Evolutionary conservation across 2,888 invertebrate genomes (phyloP), one percentile per base, ranked within the genome.

Genomic region (Scrobipalpa costella): DNA sequence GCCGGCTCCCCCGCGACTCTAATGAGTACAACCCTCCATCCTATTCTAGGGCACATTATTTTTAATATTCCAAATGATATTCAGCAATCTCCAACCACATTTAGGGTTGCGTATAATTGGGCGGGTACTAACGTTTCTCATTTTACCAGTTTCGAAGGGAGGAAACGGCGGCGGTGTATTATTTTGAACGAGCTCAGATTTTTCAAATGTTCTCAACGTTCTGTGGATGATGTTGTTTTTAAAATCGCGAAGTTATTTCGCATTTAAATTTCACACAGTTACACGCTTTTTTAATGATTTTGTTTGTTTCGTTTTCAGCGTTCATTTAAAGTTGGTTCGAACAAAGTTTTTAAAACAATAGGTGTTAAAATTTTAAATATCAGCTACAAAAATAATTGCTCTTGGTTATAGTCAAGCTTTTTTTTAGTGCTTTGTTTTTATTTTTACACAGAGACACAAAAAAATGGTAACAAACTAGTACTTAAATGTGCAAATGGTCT

Each of bases 61-160:
- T 44, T 44, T 44, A 44, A 44, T 44, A 44, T 44, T 44, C 44
- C 9, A 15, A 44, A 44, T 44, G 44, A 44, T 44, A 44, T 15
- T 44, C 44, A 44, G 44, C n/a, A 44, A 44, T 44, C 15, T 9
- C 15, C 44, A 5, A 44, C 44, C 44, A 15, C 44, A 44, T 7
- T 44, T 44, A 44, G 44, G 44, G 44, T 44, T 44, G 44, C 44
- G 44, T 44, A 44, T 44, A 44, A 44, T 44, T 44, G 44, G n/a
- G 44, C n/a, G 3, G 40, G 40, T 40, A 40, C 40, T 11, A 40
- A 13, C 13, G 40, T 40, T 13, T 40, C 40, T 40, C 40, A 40
- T 40, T 40, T 44, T 15, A 15, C n/a, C 15, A n/a, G 15, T 44
- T 44, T 44, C 44, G 7, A n/a, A 44, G 44, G 44, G 44, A 44